Evolutionary conservation across 2,113 vertebrate species (phyloP).

Genomic region (Ammodramus savannarum): DNA sequence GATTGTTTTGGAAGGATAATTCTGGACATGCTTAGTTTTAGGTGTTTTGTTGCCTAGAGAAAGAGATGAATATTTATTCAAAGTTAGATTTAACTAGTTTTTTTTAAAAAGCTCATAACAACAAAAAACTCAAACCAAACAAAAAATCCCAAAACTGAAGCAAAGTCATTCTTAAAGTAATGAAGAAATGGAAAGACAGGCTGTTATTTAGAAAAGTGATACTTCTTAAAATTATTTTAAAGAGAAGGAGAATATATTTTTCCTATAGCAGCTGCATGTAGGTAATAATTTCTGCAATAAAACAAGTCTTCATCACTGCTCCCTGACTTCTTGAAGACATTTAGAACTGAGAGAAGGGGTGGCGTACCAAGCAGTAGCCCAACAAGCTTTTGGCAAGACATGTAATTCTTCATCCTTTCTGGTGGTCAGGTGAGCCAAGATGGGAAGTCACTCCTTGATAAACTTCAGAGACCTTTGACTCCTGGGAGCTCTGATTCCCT

Average conservation of each 20-base stretch:
- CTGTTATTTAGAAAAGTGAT: background rate
- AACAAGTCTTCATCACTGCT: background rate
- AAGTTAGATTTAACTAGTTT: background rate
- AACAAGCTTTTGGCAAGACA: background rate
- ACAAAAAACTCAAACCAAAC: background rate
- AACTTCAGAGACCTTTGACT: slow-evolving; percentile 92
- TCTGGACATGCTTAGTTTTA: background rate
- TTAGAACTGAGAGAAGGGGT: background rate
- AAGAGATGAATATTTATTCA: background rate
- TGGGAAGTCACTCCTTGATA: slow-evolving; percentile 94
- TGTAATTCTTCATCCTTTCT: background rate
- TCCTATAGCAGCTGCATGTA: background rate
- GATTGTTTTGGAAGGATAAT: background rate
- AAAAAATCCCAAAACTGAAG: background rate
- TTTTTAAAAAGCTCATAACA: background rate
- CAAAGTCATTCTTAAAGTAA: background rate
- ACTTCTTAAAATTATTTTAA: background rate
- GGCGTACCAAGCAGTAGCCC: background rate
- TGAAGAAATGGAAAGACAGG: background rate
- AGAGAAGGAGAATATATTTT: background rate
- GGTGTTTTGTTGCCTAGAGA: background rate
- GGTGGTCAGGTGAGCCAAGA: slow-evolving; percentile 90
- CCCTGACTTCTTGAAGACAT: background rate
- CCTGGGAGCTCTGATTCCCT: slow-evolving; percentile 93
- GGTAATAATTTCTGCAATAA: background rate